Conservation (phyloP, 2,888 invertebrate genomes). For the Conops quadrifasciatus region DNA sequence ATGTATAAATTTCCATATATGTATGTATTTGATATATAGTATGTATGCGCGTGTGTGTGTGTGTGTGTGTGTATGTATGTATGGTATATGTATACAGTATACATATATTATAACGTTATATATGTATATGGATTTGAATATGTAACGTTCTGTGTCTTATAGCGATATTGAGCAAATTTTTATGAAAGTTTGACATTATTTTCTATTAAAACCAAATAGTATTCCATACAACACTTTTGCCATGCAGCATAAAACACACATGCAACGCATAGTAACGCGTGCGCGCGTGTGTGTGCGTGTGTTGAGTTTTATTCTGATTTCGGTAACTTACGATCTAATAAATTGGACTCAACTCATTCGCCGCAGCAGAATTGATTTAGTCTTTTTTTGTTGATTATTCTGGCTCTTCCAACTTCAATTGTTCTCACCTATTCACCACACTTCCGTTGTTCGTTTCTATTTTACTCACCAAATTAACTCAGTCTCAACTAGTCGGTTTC, state of each 20-base stretch:
- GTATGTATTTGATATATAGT: conserved; percentile 9
- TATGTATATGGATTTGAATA: neutral
- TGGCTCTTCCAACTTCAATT: neutral
- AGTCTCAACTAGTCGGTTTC: conserved; percentile 22
- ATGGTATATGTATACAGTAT: conserved; percentile 29
- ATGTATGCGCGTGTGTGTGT: neutral
- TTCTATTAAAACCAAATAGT: too few species aligned
- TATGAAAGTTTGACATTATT: neutral
- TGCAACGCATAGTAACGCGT: too few species aligned
- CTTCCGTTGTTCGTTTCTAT: neutral
- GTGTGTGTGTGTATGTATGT: conserved; percentile 8
- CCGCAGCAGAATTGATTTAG: too few species aligned
- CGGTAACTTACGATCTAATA: conserved; percentile 16
- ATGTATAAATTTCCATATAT: conserved; percentile 29
- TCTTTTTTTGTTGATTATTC: conserved; percentile 4
- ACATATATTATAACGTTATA: too few species aligned
- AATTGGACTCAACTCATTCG: neutral
- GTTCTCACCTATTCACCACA: conserved; percentile 15
- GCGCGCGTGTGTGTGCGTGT: conserved; percentile 10
- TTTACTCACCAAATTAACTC: neutral
- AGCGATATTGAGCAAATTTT: neutral
- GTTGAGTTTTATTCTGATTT: conserved; percentile 24
- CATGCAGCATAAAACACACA: too few species aligned
- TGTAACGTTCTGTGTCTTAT: neutral
- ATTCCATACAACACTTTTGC: too few species aligned